phyloP scores from a whole-genome alignment of 2,888 invertebrate genomes.

The Oasisia sp. region DNA sequence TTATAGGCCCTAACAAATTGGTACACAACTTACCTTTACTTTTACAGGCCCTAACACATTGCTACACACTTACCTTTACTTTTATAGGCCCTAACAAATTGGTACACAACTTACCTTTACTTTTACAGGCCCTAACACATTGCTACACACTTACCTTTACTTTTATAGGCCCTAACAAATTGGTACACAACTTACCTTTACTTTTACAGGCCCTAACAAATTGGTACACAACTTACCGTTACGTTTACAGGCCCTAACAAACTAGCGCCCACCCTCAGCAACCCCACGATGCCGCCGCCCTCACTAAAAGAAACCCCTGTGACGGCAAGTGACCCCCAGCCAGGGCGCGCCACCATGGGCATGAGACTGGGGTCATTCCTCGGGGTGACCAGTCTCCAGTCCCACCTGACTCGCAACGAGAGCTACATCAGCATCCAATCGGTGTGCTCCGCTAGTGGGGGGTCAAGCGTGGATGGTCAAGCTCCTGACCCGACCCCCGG shows the following conservation, averaged over 20 bases:
- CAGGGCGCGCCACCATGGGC: not conserved
- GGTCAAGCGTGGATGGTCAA: conserved; percentile 22
- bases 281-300: not conserved
- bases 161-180: too few species aligned
- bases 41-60: too few species aligned
- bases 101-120: too few species aligned
- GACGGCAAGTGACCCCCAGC: not conserved
- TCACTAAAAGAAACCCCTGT: not conserved
- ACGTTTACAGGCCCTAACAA: not conserved
- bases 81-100: too few species aligned
- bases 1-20: too few species aligned
- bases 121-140: too few species aligned
- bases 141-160: too few species aligned
- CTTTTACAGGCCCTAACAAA: too few species aligned
- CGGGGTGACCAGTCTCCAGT: not conserved
- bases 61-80: too few species aligned
- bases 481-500: conserved; percentile 35
- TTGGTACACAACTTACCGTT: too few species aligned
- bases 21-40: too few species aligned
- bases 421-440: conserved; percentile 64
- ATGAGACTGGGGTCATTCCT: not conserved
- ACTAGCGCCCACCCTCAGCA: not conserved
- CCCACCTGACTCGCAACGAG: conserved; percentile 46
- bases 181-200: too few species aligned
- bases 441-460: conserved; percentile 38